phyloP scores from a whole-genome alignment of 1,140 invertebrate species.

The Chrysopa pallens region DNA sequence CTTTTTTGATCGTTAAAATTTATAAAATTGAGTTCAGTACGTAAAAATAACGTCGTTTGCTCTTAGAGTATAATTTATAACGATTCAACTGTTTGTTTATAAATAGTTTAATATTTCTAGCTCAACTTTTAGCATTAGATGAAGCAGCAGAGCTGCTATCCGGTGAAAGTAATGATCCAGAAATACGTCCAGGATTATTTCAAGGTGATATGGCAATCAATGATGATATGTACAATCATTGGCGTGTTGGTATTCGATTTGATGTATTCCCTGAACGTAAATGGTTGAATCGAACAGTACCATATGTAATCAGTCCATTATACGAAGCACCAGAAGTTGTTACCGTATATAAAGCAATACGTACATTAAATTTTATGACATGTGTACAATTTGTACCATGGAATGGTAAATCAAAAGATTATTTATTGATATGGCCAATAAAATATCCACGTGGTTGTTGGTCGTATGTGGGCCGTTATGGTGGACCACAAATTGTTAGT shows the following conservation, averaged over 20 bases:
- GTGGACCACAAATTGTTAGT: conserved; percentile 45
- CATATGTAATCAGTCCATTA: conserved; percentile 37
- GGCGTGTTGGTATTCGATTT: conserved; percentile 39
- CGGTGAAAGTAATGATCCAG: conserved; percentile 32
- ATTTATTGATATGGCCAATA: conserved; percentile 42
- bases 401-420: conserved; percentile 38
- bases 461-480: conserved; percentile 42
- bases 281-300: conserved; percentile 36
- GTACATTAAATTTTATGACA: conserved; percentile 37
- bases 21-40: no score
- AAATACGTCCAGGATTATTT: conserved; percentile 43
- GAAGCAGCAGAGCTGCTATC: no score
- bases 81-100: no score
- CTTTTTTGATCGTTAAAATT: no score
- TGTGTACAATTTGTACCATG: conserved; percentile 42
- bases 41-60: no score
- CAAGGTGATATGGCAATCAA: conserved; percentile 49
- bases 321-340: conserved; percentile 35
- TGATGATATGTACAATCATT: conserved; percentile 26
- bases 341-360: conserved; percentile 36
- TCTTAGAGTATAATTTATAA: no score
- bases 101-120: no score
- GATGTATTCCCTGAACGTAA: conserved; percentile 45
- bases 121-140: no score
- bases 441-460: conserved; percentile 47